Evolutionary conservation across 30 jellyfish, hydroid and myxozoan genomes (phyloP).

Genomic region (Hydra vulgaris): DNA sequence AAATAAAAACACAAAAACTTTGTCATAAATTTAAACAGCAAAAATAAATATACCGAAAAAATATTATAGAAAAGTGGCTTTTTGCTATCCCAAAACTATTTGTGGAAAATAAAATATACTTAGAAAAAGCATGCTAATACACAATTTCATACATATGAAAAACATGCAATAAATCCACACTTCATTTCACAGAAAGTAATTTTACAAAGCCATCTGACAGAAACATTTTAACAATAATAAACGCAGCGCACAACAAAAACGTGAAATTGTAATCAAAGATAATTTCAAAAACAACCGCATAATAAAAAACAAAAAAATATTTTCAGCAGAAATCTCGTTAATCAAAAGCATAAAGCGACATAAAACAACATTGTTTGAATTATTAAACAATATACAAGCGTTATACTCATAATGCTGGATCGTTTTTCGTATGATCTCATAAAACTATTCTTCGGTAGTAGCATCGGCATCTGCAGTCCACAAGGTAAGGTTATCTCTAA

Average conservation of each 20-base stretch:
- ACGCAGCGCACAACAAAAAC: not conserved
- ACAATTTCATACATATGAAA: no score
- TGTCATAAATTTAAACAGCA: no score
- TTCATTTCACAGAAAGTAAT: not conserved
- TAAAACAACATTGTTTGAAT: not conserved
- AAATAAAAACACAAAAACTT: no score
- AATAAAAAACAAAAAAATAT: not conserved
- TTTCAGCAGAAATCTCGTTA: not conserved
- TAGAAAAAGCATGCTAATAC: no score
- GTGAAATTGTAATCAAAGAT: not conserved
- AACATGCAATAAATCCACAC: not conserved
- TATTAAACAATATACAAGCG: not conserved
- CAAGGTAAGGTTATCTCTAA: conserved; percentile 83
- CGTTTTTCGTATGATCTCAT: not conserved
- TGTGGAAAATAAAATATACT: no score
- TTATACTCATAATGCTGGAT: not conserved
- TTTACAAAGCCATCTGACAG: not conserved
- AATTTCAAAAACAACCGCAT: not conserved
- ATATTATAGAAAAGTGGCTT: no score
- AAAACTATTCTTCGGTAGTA: not conserved
- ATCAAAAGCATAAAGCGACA: not conserved
- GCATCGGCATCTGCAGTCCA: conserved; percentile 63
- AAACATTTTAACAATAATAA: not conserved
- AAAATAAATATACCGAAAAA: no score
- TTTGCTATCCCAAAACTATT: no score